A percentile compares a stretch with the other conserved stretches of the same genome.
Evolutionary conservation across 1,140 invertebrate species (phyloP).

Genomic region (Neodiprion pinetum): DNA sequence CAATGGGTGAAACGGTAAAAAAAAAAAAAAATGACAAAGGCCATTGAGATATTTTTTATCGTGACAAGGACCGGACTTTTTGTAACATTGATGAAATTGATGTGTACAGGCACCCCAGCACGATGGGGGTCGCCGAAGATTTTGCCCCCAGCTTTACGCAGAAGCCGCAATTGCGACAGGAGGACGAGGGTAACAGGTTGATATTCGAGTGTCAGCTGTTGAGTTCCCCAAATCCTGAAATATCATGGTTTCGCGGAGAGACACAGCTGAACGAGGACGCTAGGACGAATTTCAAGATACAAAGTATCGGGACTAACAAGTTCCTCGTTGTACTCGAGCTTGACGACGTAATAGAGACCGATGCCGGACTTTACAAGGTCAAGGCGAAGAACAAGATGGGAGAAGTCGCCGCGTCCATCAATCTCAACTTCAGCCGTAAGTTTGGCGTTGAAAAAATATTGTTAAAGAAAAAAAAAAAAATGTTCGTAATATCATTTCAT

Average conservation of each 20-base stretch:
- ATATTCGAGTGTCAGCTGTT: conserved; percentile 94
- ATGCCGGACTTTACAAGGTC: conserved; percentile 97
- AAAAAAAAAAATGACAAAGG: too few relatives aligned
- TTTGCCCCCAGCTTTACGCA: conserved; percentile 97
- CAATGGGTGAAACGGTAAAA: too few relatives aligned
- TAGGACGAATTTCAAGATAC: conserved; percentile 86
- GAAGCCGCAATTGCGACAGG: conserved; percentile 94
- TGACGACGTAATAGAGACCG: conserved; percentile 93
- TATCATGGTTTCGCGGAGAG: conserved; percentile 91
- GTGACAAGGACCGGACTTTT: too few relatives aligned
- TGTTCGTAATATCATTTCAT: not conserved
- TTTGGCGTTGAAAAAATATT: conserved; percentile 46
- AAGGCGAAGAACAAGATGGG: conserved; percentile 98
- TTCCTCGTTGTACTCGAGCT: conserved; percentile 91
- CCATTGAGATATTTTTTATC: too few relatives aligned
- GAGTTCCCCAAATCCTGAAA: conserved; percentile 87
- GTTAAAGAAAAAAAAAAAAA: not conserved
- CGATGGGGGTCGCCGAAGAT: conserved; percentile 87
- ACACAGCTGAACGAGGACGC: conserved; percentile 80
- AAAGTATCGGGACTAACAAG: conserved; percentile 83
- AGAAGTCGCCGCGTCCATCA: conserved; percentile 97
- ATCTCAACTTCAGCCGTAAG: conserved; percentile 98
- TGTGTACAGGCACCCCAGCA: conserved; percentile 25
- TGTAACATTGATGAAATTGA: not conserved
- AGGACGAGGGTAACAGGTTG: conserved; percentile 94